phyloP scores from a whole-genome alignment of 2,797 vertebrate species.

The Thripadectes ignobilis region DNA sequence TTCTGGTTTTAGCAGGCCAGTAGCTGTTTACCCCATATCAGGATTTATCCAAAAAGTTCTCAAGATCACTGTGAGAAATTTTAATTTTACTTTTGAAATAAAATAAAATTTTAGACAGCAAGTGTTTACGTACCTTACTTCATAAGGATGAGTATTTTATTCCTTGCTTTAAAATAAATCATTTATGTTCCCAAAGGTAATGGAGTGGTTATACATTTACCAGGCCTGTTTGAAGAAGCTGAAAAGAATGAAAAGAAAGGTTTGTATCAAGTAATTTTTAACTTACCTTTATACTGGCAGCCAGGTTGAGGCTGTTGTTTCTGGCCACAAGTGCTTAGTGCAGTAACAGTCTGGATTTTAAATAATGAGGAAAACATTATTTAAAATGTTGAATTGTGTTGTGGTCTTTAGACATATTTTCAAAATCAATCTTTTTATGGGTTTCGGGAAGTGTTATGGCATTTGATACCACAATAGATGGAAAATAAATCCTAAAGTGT shows the following conservation, averaged over 20 bases:
- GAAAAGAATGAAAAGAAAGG: conserved; percentile 99
- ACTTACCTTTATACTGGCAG: neutral
- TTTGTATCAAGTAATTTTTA: conserved; percentile 66
- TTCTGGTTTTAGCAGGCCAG: neutral
- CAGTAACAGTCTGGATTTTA: neutral
- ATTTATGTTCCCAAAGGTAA: conserved; percentile 85
- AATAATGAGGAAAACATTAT: neutral
- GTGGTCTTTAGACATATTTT: neutral
- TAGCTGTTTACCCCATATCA: neutral
- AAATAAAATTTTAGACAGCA: neutral
- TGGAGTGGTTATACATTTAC: conserved; percentile 96
- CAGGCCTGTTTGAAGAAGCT: conserved; percentile 96
- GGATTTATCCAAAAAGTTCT: neutral
- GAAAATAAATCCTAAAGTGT: neutral
- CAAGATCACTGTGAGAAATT: neutral
- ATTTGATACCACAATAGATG: neutral
- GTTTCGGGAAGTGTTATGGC: neutral
- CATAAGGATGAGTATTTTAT: neutral
- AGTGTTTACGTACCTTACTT: neutral
- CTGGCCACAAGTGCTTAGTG: neutral
- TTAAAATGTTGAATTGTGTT: neutral
- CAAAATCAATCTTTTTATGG: neutral
- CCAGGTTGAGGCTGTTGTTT: neutral
- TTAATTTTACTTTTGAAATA: neutral
- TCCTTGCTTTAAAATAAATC: conserved; percentile 17